Conservation (phyloP, 2,113 vertebrate genomes). For the Athene noctua region DNA sequence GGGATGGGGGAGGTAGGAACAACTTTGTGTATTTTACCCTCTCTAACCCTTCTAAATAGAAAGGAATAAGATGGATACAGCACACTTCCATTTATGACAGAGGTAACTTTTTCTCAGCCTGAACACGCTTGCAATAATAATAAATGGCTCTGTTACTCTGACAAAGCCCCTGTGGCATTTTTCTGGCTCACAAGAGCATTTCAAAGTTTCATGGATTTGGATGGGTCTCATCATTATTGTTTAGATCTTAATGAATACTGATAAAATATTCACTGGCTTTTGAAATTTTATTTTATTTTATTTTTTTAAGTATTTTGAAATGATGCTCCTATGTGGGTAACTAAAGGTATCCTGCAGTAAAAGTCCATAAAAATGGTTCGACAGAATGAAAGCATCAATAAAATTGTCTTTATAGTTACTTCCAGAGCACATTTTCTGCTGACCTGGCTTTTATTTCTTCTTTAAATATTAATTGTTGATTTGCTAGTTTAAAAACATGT, state of each 20-base stretch:
- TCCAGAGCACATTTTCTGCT: conserved; percentile 58
- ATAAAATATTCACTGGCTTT: conserved; percentile 67
- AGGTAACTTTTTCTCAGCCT: not conserved
- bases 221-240: conserved; percentile 35
- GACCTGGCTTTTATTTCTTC: conserved; percentile 61
- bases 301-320: conserved; percentile 53
- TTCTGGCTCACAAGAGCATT: not conserved
- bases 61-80: not conserved
- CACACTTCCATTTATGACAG: not conserved
- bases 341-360: conserved; percentile 51
- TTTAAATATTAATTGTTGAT: conserved; percentile 74
- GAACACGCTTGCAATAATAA: not conserved
- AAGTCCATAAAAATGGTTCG: conserved; percentile 41
- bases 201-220: not conserved
- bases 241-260: conserved; percentile 57
- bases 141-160: not conserved
- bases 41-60: not conserved
- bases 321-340: conserved; percentile 10
- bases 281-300: conserved; percentile 25
- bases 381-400: conserved; percentile 64
- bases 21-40: not conserved
- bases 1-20: not conserved
- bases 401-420: conserved; percentile 42
- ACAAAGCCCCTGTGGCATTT: conserved; percentile 16
- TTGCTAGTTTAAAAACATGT: conserved; percentile 34